phyloP scores from a whole-genome alignment of 2,113 vertebrate genomes.

The Sakesphorus luctuosus region DNA sequence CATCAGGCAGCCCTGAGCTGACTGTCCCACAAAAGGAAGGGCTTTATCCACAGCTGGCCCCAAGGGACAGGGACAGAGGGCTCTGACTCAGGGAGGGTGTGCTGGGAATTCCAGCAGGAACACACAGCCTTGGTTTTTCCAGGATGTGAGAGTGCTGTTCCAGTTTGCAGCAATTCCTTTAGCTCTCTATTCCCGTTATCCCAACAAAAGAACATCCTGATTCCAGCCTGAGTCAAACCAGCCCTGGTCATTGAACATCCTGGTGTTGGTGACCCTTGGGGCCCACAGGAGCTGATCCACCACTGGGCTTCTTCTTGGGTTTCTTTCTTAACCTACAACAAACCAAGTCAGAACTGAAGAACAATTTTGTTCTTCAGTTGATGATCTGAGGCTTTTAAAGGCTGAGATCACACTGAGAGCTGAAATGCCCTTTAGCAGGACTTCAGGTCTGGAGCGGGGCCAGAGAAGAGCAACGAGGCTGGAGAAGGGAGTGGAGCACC shows the following conservation, averaged over 20 bases:
- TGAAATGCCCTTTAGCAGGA: accelerated
- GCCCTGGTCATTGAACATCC: accelerated
- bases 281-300: background rate
- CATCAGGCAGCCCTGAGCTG: background rate
- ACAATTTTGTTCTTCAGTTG: no score
- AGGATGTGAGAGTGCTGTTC: background rate
- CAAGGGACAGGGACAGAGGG: background rate
- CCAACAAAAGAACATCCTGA: background rate
- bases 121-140: background rate
- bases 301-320: background rate
- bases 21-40: background rate
- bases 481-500: no score
- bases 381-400: background rate
- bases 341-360: background rate
- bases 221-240: background rate
- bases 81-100: constrained; percentile 29
- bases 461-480: no score
- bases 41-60: background rate
- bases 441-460: no score
- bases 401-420: accelerated
- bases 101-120: constrained; percentile 17
- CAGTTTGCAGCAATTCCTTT: background rate
- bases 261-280: accelerated
- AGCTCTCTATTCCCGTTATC: background rate
- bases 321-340: no score